Evolutionary conservation across 2,113 vertebrate species (phyloP), one percentile per base, ranked within the genome.

Genomic region (Perca flavescens): DNA sequence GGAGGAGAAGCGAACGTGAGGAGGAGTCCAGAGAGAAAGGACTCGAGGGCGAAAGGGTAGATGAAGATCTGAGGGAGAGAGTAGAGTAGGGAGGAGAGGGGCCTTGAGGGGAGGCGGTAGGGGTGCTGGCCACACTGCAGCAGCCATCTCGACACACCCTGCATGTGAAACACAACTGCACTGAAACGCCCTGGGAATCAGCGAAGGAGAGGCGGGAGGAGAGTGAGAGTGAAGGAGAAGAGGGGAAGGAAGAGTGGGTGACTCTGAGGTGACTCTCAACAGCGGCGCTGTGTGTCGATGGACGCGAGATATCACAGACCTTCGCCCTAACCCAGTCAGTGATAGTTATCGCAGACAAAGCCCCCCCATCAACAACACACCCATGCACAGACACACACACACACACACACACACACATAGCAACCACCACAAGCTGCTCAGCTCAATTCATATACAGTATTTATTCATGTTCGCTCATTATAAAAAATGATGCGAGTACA

Each of bases 281-380:
- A 93, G 88, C 90, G 88, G 79, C 86, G n/a, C 80, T 15, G 25
- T 73, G 80, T 92, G 91, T 93, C 88, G 91, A 93, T 94, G 90
- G 90, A 86, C 74, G 84, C 34, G 70, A 91, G 91, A 94, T 94
- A 93, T 89, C 89, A 79, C 84, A 86, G 88, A 92, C 93, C 91
- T 93, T 88, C 84, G 89, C 89, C 93, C 93, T 89, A 79, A 81
- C 78, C 84, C 62, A 90, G 91, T 88, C 88, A 89, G 61, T 65
- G 91, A 92, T 94, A 83, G 89, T 92, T 89, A 93, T 94, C 93
- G 77, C 78, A 88, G 74, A 89, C 84, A 91, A 65, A 85, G 49
- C 79, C 79, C 77, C 74, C 70, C 73, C 75, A 54, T 52, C 52
- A 5, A 63, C 63, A 71, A 31, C 63, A 36, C 71, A 14, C 76